Percentiles rank a stretch among this genome's conserved stretches.
phyloP scores from a whole-genome alignment of 2,888 invertebrate genomes.

The Malachius bipustulatus region DNA sequence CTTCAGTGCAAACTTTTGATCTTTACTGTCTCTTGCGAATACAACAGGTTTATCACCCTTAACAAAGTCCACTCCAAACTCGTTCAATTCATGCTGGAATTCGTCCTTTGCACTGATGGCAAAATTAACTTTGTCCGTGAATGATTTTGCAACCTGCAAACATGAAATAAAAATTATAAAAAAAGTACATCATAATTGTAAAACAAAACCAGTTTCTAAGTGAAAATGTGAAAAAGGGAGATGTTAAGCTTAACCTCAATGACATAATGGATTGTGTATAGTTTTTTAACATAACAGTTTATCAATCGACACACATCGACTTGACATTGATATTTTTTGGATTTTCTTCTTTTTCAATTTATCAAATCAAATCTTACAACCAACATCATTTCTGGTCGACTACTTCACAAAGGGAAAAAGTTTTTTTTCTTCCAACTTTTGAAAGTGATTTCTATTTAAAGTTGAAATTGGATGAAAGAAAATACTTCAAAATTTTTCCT shows the following conservation, averaged over 20 bases:
- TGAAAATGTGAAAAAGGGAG: neutral
- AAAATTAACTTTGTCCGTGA: conserved; percentile 58
- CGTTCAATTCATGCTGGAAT: conserved; percentile 88
- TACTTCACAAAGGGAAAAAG: too few relatives aligned
- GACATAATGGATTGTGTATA: conserved; percentile 5
- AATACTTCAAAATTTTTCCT: too few relatives aligned
- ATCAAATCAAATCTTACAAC: too few relatives aligned
- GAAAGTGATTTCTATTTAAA: too few relatives aligned
- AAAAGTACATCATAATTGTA: neutral
- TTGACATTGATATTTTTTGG: too few relatives aligned
- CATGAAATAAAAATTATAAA: too few relatives aligned
- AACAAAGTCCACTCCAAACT: conserved; percentile 81
- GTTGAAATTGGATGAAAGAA: too few relatives aligned
- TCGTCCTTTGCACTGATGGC: conserved; percentile 89
- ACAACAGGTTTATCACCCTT: conserved; percentile 84
- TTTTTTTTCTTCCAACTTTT: too few relatives aligned
- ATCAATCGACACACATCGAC: too few relatives aligned
- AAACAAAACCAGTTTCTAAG: conserved; percentile 1
- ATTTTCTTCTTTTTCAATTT: too few relatives aligned
- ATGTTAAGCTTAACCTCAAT: neutral
- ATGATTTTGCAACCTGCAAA: conserved; percentile 50
- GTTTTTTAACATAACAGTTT: too few relatives aligned
- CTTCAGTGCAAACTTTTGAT: conserved; percentile 81
- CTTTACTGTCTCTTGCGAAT: conserved; percentile 68
- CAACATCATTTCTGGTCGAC: too few relatives aligned